Evolutionary conservation across 92 coral and sea anemone species (phyloP).

Genomic region (Palythoa grandiflora): DNA sequence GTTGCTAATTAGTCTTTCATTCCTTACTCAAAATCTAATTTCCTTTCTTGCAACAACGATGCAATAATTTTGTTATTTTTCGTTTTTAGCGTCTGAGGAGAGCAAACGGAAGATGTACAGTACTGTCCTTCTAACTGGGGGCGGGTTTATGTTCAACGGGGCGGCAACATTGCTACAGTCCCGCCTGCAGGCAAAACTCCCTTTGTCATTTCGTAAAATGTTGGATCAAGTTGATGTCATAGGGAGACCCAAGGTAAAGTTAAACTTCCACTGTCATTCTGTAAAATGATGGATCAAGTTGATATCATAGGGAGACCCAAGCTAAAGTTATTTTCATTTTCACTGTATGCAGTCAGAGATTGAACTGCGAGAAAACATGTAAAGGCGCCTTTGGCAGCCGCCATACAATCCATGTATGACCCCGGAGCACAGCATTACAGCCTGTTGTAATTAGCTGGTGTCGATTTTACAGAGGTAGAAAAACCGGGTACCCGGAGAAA

Average conservation of each 20-base stretch:
- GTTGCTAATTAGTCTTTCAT: too few relatives aligned
- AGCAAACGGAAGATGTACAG: constrained; percentile 95
- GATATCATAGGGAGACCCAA: constrained; percentile 95
- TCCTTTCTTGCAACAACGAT: not conserved
- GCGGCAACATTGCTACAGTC: constrained; percentile 85
- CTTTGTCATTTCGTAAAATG: constrained; percentile 82
- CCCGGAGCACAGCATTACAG: too few relatives aligned
- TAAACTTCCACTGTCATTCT: constrained; percentile 80
- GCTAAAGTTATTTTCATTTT: constrained; percentile 37
- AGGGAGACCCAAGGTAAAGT: constrained; percentile 89
- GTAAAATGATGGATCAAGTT: constrained; percentile 91
- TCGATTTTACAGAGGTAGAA: too few relatives aligned
- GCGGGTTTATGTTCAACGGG: constrained; percentile 95
- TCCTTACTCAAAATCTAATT: too few relatives aligned
- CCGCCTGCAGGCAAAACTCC: constrained; percentile 91
- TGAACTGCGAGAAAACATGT: too few relatives aligned
- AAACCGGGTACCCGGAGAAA: too few relatives aligned
- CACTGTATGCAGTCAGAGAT: too few relatives aligned
- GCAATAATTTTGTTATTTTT: not conserved
- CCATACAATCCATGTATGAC: too few relatives aligned
- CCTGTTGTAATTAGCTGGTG: too few relatives aligned
- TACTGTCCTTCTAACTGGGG: constrained; percentile 88
- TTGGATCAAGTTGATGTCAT: constrained; percentile 95
- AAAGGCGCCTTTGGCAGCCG: too few relatives aligned
- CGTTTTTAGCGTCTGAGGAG: constrained; percentile 83